Percentiles rank a stretch among this genome's conserved stretches.
phyloP scores from a whole-genome alignment of 2,888 invertebrate species.

The Teleogryllus oceanicus region DNA sequence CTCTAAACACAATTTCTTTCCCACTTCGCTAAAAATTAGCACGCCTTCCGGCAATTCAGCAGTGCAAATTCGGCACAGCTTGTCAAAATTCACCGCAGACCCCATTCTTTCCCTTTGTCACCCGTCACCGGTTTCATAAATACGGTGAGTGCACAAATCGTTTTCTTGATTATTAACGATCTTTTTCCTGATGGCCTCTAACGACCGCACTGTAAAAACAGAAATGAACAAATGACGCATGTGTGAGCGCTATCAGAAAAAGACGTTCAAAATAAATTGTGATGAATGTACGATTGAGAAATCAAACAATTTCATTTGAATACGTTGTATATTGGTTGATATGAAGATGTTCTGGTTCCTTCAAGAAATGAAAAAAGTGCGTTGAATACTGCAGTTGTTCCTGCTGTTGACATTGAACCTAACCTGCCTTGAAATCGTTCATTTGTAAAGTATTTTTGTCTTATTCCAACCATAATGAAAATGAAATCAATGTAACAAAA shows the following conservation, averaged over 20 bases:
- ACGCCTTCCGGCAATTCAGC: slow-evolving; percentile 56
- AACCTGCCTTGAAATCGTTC: too few species aligned
- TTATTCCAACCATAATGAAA: too few species aligned
- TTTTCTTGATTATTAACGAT: slow-evolving; percentile 40
- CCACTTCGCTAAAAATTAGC: slow-evolving; percentile 64
- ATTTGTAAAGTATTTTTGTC: too few species aligned
- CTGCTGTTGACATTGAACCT: too few species aligned
- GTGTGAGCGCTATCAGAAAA: slow-evolving; percentile 32
- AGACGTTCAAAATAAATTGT: slow-evolving; percentile 36
- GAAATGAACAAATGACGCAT: slow-evolving; percentile 38
- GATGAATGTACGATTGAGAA: slow-evolving; percentile 32
- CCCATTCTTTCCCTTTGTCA: slow-evolving; percentile 36
- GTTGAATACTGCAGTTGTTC: too few species aligned
- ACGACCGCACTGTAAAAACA: slow-evolving; percentile 39
- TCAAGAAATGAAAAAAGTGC: too few species aligned
- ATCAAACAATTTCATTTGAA: slow-evolving; percentile 26
- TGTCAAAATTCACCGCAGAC: slow-evolving; percentile 45
- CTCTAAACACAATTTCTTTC: slow-evolving; percentile 60
- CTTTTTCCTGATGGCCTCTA: slow-evolving; percentile 40
- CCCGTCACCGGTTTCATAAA: slow-evolving; percentile 33
- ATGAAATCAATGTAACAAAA: too few species aligned
- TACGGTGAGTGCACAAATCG: slow-evolving; percentile 33
- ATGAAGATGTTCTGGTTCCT: too few species aligned
- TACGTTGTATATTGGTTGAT: too few species aligned
- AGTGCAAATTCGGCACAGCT: slow-evolving; percentile 64